A percentile compares a stretch with the other conserved stretches of the same genome.
Conservation (phyloP, 2,113 vertebrate genomes). For the Octodon degus region DNA sequence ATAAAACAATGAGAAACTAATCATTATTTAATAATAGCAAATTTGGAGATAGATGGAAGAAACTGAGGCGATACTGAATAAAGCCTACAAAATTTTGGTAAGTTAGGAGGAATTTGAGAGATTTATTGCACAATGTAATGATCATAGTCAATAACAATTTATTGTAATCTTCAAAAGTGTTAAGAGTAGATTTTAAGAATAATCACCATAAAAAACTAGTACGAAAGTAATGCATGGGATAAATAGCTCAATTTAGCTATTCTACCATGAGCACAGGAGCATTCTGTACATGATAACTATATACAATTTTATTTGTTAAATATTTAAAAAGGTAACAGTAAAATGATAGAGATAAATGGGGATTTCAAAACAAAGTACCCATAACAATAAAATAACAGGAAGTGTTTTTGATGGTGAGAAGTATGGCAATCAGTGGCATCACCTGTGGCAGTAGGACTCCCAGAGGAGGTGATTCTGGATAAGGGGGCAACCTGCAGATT, state of each 20-base stretch:
- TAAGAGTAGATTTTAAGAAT: not conserved
- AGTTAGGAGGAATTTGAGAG: not conserved
- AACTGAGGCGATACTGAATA: not conserved
- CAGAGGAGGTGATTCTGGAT: not conserved
- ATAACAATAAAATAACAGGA: not conserved
- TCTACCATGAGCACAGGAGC: not conserved
- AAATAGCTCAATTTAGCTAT: not conserved
- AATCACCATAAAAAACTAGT: not conserved
- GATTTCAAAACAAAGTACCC: not conserved
- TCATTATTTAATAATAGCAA: not conserved
- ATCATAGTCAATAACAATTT: not conserved
- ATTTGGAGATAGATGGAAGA: not conserved
- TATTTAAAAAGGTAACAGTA: not conserved
- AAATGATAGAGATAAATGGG: not conserved
- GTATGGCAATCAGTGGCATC: not conserved
- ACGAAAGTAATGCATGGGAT: not conserved
- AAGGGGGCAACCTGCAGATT: not conserved
- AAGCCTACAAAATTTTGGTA: not conserved
- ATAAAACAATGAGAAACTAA: not conserved
- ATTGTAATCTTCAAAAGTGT: not conserved
- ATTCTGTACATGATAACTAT: not conserved
- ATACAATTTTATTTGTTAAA: not conserved
- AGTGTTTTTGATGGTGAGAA: not conserved
- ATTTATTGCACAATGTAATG: not conserved
- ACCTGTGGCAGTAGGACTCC: not conserved